phyloP scores from a whole-genome alignment of 2,113 vertebrate genomes.

The Crotalus helleri region DNA sequence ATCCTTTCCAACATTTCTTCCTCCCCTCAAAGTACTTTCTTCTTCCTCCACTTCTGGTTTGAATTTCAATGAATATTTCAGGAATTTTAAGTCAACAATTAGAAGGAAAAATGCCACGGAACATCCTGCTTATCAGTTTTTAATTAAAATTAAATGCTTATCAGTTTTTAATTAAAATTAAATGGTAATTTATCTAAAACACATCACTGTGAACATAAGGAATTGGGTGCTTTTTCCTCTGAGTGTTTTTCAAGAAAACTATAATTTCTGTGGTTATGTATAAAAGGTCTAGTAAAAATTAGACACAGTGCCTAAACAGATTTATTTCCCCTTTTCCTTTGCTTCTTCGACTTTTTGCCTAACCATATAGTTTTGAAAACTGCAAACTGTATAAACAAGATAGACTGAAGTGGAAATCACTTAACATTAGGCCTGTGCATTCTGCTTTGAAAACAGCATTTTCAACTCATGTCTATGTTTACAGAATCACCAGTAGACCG shows the following conservation, averaged over 20 bases:
- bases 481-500: conserved; percentile 48
- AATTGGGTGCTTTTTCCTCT: conserved; percentile 22
- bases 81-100: conserved; percentile 19
- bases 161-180: conserved; percentile 18
- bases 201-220: neutral
- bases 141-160: neutral
- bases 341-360: neutral
- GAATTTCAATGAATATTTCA: neutral
- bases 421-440: conserved; percentile 31
- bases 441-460: conserved; percentile 43
- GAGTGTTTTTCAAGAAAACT: conserved; percentile 30
- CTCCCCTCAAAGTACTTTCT: neutral
- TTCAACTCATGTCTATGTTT: conserved; percentile 60
- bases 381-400: conserved; percentile 42
- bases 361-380: conserved; percentile 41
- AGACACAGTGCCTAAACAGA: conserved; percentile 16
- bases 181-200: conserved; percentile 27
- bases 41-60: neutral
- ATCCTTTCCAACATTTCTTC: neutral
- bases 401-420: conserved; percentile 46
- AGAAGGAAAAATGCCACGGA: conserved; percentile 22
- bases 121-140: conserved; percentile 35
- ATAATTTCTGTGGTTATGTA: conserved; percentile 21
- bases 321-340: neutral
- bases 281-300: conserved; percentile 50